These are phyloP conservation scores for Brachionus plicatilis DNA, from an alignment of 1,140 invertebrate genomes.

Conservation along the genomic window DNA sequence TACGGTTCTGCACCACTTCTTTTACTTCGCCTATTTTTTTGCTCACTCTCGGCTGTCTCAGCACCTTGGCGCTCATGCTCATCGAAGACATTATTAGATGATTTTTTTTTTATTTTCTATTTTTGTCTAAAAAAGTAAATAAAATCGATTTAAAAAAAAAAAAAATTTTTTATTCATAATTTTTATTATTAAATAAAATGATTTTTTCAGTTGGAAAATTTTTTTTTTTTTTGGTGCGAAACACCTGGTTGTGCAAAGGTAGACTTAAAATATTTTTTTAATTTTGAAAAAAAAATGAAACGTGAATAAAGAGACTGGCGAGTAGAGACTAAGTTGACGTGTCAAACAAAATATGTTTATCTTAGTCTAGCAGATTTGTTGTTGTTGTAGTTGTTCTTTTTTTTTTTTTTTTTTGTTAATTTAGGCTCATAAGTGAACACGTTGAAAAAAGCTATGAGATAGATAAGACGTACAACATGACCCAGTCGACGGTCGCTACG, in stretches of 20 bases:
- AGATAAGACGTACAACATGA: not conserved
- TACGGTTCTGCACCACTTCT: constrained; percentile 25
- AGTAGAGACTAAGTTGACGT: not conserved
- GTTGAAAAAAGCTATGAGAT: not conserved
- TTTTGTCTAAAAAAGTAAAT: not conserved
- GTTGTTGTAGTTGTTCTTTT: not conserved
- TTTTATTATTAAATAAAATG: not conserved
- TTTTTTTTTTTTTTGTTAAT: not conserved
- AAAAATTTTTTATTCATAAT: not conserved
- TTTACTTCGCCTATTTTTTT: constrained; percentile 26
- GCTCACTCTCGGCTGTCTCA: not conserved
- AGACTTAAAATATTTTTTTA: not conserved
- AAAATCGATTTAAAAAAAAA: not conserved
- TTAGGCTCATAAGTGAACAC: not conserved
- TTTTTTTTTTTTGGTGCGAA: not conserved
- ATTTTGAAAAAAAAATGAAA: not conserved
- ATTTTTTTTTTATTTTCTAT: not conserved
- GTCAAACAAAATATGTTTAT: not conserved
- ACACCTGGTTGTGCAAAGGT: not conserved
- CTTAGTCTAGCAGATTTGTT: not conserved
- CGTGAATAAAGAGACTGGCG: not conserved
- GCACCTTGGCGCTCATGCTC: not conserved
- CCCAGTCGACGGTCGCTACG: not conserved
- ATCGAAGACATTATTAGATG: not conserved
- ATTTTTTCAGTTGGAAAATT: no score